These are phyloP conservation scores for Trisateles emortualis DNA, from an alignment of 2,888 invertebrate species.

Conservation along the genomic window DNA sequence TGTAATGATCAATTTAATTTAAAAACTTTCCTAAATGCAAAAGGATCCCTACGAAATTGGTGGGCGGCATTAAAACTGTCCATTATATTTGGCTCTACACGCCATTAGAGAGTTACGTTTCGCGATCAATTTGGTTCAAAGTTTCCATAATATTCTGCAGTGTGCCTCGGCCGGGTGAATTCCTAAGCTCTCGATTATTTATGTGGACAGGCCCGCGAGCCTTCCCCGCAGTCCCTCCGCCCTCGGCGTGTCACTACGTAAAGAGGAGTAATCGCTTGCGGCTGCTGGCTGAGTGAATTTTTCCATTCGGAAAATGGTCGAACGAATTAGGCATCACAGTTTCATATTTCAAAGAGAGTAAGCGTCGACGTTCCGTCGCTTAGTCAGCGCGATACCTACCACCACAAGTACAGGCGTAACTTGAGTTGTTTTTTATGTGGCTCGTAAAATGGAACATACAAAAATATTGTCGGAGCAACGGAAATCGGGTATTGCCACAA, in stretches of 20 bases:
- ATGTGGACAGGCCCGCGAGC: constrained; percentile 66
- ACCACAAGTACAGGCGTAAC: constrained; percentile 53
- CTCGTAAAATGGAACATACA: constrained; percentile 71
- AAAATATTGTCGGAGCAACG: constrained; percentile 65
- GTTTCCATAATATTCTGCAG: constrained; percentile 68
- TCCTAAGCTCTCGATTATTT: constrained; percentile 82
- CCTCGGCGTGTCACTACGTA: constrained; percentile 71
- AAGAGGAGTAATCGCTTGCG: constrained; percentile 80
- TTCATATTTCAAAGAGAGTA: constrained; percentile 72
- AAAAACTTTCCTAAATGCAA: constrained; percentile 36
- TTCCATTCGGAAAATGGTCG: constrained; percentile 79
- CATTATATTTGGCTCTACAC: constrained; percentile 50
- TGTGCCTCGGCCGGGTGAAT: constrained; percentile 63
- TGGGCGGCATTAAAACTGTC: constrained; percentile 44
- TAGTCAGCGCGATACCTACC: constrained; percentile 48
- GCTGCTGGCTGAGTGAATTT: constrained; percentile 77
- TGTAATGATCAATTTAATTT: constrained; percentile 39
- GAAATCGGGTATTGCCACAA: constrained; percentile 67
- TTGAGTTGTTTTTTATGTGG: constrained; percentile 71
- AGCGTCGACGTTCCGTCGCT: constrained; percentile 50
- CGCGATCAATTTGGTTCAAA: constrained; percentile 69
- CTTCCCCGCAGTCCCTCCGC: constrained; percentile 51
- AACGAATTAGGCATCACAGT: constrained; percentile 75
- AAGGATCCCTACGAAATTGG: constrained; percentile 28
- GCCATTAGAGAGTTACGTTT: constrained; percentile 65